Evolutionary conservation across 2,797 vertebrate species (phyloP).

Genomic region (Bradypus variegatus): DNA sequence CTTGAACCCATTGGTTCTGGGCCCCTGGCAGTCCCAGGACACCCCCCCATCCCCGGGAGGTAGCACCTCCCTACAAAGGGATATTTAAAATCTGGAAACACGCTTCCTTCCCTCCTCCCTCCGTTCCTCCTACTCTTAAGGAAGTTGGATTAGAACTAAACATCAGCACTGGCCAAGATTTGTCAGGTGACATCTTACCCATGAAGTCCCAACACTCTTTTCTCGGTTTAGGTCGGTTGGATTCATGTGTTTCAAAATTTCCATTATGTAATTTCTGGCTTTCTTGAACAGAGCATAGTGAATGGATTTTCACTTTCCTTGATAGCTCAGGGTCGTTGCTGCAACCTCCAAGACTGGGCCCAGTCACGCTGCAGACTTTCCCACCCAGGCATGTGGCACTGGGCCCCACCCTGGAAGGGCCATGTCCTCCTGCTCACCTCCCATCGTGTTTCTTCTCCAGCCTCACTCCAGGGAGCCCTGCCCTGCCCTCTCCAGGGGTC

Average conservation of each 20-base stretch:
- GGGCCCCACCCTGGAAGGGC: too few relatives aligned
- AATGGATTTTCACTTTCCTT: fast-evolving
- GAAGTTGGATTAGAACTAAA: background rate
- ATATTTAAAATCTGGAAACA: background rate
- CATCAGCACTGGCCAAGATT: fast-evolving
- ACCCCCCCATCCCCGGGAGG: fast-evolving
- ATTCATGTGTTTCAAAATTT: background rate
- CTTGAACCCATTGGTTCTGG: too few relatives aligned
- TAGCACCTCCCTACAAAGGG: fast-evolving
- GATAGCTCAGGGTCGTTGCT: fast-evolving
- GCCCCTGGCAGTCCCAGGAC: background rate
- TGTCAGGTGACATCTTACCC: background rate
- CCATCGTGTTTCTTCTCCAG: background rate
- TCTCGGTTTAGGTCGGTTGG: too few relatives aligned
- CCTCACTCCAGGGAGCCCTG: background rate
- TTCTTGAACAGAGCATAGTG: background rate
- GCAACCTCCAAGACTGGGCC: background rate
- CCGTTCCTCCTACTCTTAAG: too few relatives aligned
- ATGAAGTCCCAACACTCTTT: fast-evolving
- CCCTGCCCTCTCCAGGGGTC: background rate
- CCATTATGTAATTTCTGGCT: fast-evolving
- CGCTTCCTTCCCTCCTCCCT: background rate
- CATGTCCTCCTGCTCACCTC: fast-evolving
- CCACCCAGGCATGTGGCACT: fast-evolving
- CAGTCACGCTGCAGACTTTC: fast-evolving